These are phyloP conservation scores for Siniperca scherzeri DNA, from an alignment of 2,797 vertebrate genomes.

Conservation along the genomic window DNA sequence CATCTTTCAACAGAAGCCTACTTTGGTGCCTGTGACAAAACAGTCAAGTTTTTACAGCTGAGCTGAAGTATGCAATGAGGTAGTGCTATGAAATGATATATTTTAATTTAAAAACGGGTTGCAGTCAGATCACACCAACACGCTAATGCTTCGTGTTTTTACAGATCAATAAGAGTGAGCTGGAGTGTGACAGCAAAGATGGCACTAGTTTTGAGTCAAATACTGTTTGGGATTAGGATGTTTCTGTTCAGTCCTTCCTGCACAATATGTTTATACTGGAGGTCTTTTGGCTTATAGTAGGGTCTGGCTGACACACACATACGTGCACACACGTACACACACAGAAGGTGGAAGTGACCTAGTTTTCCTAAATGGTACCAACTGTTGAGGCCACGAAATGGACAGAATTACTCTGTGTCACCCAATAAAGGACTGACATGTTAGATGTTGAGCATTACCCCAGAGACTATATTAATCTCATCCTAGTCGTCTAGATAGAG, in stretches of 20 bases:
- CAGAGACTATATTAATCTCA: constrained; percentile 51
- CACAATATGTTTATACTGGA: constrained; percentile 82
- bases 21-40: constrained; percentile 3
- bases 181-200: constrained; percentile 15
- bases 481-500: constrained; percentile 30
- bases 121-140: background rate
- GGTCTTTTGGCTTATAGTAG: constrained; percentile 69
- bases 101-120: background rate
- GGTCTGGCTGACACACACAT: constrained; percentile 60
- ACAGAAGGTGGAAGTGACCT: constrained; percentile 83
- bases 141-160: background rate
- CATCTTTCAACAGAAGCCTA: constrained; percentile 26
- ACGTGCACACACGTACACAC: constrained; percentile 34
- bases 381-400: constrained; percentile 78
- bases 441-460: constrained; percentile 44
- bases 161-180: constrained; percentile 17
- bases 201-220: constrained; percentile 28
- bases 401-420: constrained; percentile 68
- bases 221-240: constrained; percentile 71
- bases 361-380: constrained; percentile 84
- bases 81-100: background rate
- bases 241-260: constrained; percentile 76
- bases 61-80: background rate
- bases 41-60: background rate
- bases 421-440: constrained; percentile 59